Evolutionary conservation across 1,140 invertebrate genomes (phyloP).

Genomic region (Platorchestia sp.): DNA sequence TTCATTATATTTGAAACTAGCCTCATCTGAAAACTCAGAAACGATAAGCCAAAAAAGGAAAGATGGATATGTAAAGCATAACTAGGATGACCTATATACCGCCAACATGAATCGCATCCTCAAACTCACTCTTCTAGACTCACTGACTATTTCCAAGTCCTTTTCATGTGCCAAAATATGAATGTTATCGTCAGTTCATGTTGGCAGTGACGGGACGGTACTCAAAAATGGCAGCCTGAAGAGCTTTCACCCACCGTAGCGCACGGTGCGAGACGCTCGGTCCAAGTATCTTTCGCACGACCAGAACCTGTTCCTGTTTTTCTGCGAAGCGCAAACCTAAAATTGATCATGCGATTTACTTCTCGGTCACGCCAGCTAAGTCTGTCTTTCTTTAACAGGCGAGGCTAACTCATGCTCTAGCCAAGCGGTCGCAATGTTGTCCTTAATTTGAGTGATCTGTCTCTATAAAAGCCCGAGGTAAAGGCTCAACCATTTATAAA

Average conservation of each 20-base stretch:
- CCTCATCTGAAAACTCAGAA: no score
- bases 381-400: neutral
- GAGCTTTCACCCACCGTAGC: neutral
- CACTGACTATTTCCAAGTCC: neutral
- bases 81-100: no score
- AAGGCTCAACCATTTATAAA: no score
- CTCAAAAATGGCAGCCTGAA: neutral
- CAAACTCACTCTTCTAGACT: neutral
- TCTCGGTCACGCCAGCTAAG: neutral
- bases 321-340: neutral
- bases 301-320: neutral
- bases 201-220: neutral
- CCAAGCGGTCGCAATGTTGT: neutral
- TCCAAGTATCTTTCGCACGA: neutral
- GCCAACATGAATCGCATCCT: no score
- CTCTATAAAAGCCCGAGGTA: neutral
- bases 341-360: neutral
- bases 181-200: neutral
- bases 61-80: no score
- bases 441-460: neutral
- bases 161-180: neutral
- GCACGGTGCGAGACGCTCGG: neutral
- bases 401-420: neutral
- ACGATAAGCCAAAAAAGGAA: no score
- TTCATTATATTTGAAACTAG: no score